Base-by-base conservation (phyloP, 2,113 vertebrate genomes). In the Parotia lawesii region DNA sequence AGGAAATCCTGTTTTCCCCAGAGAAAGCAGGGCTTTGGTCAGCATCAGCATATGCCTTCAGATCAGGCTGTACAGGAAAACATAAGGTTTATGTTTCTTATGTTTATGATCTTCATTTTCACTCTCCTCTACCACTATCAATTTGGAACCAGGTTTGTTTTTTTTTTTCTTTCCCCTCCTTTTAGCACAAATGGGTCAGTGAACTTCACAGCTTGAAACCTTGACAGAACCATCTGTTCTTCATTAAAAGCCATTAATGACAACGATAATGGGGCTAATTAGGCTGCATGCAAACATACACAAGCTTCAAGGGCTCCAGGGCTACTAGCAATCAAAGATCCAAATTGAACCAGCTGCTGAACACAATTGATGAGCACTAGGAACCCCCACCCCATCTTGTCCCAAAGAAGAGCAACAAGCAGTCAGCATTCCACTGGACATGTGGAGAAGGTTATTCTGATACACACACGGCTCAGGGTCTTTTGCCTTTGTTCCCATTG, bases 211-310 rank as follows among this genome's bases (percentile, higher is more conserved):
- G 79, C 60, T 60, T 93, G 89, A 93, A 93, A 89, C 69, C 56
- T 66, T 85, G 79, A 86, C 95, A 93, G 89, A 95, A 89, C 94
- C 90, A 90, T 95, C 94, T 96, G 95, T 83, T 95, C 85, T 92
- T 95, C 96, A 93, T 97, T 97, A 97, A 96, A 97, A 91, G 85
- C 94, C 88, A 72, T 96, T 96, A 97, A 94, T 77, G 73, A 73
- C 94, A 85, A 80, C 33, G 67, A 84, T 97, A 97, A 97, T 96
- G 73, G 91, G 6, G 22, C 77, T 97, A 97, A 97, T 97, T 96
- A 96, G 93, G 47, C 84, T 79, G 57, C 40, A 4, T 85, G 89
- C 79, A 97, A 97, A 96, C 96, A 96, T 85, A 47, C 18, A 62
- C 92, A 96, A 3, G 62, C 87, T 91, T 80, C 84, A 95, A 72